Evolutionary conservation across 2,113 vertebrate species (phyloP), one percentile per base, ranked within the genome.

Genomic region (Lipophrys pholis): DNA sequence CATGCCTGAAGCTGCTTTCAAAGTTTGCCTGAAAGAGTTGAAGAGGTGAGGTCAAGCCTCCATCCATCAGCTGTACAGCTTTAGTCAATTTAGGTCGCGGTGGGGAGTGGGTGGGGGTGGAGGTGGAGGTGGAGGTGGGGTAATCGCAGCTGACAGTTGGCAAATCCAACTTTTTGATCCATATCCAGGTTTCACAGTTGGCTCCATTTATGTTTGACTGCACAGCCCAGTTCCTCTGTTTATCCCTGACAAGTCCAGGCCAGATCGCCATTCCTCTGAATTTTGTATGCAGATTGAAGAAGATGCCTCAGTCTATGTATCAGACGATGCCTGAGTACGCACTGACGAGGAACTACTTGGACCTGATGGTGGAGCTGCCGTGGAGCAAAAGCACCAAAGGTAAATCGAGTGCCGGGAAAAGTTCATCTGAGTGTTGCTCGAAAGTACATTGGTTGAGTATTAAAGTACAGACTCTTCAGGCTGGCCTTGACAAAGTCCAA

Each of bases 221-320:
- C 11, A 2, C 5, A 46, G 1, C 14, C 7, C 10, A 3, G 7
- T 6, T 11, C 10, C 10, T 62, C 6, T 40, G 38, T 43, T 50
- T 30, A 1, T 46, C 12, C 10, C 8, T 41, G 2, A 15, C 21
- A 30, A 30, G 21, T 30, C 21, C 21, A 2, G 21, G 7, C 8
- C 62, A 15, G 6, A 53, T 8, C 0, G 0, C 5, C 14, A 15
- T 48, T 16, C 8, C 5, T 4, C 39, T 61, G 16, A 7, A 55
- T 58, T 6, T 52, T 8, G 0, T 74, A 50, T 81, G 1, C 86
- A 99, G 98, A 66, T 88, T 99, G 70, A 99, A 97, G 91, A 99
- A 99, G 91, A 99, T 99, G 98, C 97, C 96, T 49, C 96, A 97
- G 77, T 99, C 98, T 35, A 99, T 99, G 98, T 96, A 96, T 48